Evolutionary conservation across 2,797 vertebrate species (phyloP).

Genomic region (Rhynchonycteris naso): DNA sequence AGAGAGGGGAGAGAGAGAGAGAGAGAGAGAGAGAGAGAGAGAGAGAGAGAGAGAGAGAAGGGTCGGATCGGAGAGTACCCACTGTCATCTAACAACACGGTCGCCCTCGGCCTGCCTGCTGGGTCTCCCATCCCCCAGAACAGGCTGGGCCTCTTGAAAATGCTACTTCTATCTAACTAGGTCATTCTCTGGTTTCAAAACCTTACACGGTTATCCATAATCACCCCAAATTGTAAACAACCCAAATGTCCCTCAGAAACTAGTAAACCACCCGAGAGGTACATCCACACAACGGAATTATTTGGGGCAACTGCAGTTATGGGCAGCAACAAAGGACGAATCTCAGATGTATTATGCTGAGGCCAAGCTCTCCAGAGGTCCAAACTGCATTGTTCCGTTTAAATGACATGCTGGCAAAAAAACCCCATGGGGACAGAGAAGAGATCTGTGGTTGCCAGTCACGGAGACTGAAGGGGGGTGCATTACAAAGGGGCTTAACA

Average conservation of each 20-base stretch:
- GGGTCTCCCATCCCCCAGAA: fast-evolving
- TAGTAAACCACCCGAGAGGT: background rate
- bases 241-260: background rate
- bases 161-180: background rate
- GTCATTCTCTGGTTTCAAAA: background rate
- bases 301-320: background rate
- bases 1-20: conserved; percentile 54
- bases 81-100: background rate
- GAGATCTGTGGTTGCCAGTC: background rate
- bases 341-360: background rate
- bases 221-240: background rate
- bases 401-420: background rate
- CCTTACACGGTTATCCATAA: background rate
- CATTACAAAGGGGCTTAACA: background rate
- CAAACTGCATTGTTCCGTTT: background rate
- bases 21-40: too few species aligned
- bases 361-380: background rate
- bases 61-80: background rate
- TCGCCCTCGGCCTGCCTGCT: background rate
- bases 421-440: background rate
- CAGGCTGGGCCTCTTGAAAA: background rate
- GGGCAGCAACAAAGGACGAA: background rate
- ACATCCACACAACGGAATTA: background rate
- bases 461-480: background rate
- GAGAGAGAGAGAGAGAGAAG: conserved; percentile 51